Percentiles rank a stretch among this genome's conserved stretches.
Conservation (phyloP, 2,888 invertebrate genomes). For the Noctuana brunneofusca region DNA sequence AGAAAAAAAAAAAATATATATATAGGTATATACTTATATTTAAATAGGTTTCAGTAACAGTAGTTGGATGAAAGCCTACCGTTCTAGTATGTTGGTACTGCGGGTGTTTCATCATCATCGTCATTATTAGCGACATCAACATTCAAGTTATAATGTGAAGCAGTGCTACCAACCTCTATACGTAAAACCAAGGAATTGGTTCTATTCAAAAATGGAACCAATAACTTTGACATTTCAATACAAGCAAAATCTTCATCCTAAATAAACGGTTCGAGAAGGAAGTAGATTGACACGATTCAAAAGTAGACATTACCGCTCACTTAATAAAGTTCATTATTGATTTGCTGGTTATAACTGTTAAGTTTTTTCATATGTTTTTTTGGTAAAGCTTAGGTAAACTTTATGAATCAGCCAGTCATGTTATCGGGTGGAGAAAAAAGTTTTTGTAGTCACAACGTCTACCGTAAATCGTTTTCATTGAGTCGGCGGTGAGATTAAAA, state of each 20-base stretch:
- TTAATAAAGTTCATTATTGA: slow-evolving; percentile 19
- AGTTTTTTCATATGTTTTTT: slow-evolving; percentile 28
- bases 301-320: slow-evolving; percentile 1
- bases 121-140: too few relatives aligned
- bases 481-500: slow-evolving; percentile 53
- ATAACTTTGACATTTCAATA: slow-evolving; percentile 44
- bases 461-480: slow-evolving; percentile 75
- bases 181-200: slow-evolving; percentile 13
- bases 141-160: too few relatives aligned
- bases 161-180: too few relatives aligned
- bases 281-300: slow-evolving; percentile 9
- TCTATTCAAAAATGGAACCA: slow-evolving; percentile 26
- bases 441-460: slow-evolving; percentile 76
- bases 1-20: too few relatives aligned
- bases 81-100: too few relatives aligned
- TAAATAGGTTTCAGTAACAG: too few relatives aligned
- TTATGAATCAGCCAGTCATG: slow-evolving; percentile 69
- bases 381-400: slow-evolving; percentile 40
- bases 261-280: slow-evolving; percentile 39
- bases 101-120: too few relatives aligned
- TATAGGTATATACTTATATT: too few relatives aligned
- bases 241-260: slow-evolving; percentile 40
- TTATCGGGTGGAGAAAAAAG: slow-evolving; percentile 50
- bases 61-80: too few relatives aligned
- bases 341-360: background rate